Evolutionary conservation across 1,140 invertebrate species (phyloP), one percentile per base, ranked within the genome.

Genomic region (Lethocerus indicus): DNA sequence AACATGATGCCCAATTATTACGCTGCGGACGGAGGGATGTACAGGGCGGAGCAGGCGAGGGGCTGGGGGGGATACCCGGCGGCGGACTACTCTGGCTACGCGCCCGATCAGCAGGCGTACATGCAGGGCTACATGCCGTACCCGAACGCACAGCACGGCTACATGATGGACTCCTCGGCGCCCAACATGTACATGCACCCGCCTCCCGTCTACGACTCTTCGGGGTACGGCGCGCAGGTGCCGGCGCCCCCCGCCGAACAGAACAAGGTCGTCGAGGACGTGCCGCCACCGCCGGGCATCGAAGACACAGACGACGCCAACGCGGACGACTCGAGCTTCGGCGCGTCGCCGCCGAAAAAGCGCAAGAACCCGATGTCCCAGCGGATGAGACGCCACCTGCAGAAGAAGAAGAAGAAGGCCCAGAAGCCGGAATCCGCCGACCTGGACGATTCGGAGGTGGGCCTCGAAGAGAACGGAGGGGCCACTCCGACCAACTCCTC

Each of bases 291-390:
- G n/a, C n/a, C n/a, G n/a, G n/a, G n/a, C n/a, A n/a, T n/a, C n/a
- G n/a, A n/a, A n/a, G n/a, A n/a, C n/a, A n/a, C n/a, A n/a, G n/a
- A n/a, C n/a, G n/a, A n/a, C n/a, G n/a, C n/a, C n/a, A n/a, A n/a
- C n/a, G n/a, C n/a, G n/a, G n/a, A n/a, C n/a, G n/a, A n/a, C n/a
- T n/a, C n/a, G n/a, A n/a, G n/a, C n/a, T n/a, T n/a, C n/a, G n/a
- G n/a, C n/a, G n/a, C n/a, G n/a, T n/a, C n/a, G n/a, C n/a, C 26
- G n/a, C 2, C 26, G n/a, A 44, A 44, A 23, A 56, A 57, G 35
- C 55, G 55, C 21, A 58, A 58, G 44, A 58, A 58, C 49, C 47
- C 57, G 21, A 56, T 51, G 24, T 57, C 56, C 2, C 57, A 58
- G 44, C 43, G 54, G 29, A 57, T 57, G 53, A 50, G 57, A 26